Conservation (phyloP, 2,888 invertebrate species). For the Athripsodes cinereus region DNA sequence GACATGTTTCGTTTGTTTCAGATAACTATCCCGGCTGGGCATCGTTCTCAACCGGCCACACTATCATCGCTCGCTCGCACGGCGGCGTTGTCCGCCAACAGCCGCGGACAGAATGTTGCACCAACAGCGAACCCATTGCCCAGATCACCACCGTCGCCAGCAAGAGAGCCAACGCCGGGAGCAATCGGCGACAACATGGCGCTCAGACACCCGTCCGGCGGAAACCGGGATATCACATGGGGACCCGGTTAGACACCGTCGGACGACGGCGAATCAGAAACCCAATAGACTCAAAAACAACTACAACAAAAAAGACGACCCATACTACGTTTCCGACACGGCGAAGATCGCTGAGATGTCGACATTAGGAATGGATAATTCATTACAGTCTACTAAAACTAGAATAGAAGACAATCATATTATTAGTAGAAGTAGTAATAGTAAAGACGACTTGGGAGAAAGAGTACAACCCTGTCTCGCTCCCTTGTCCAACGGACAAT, state of each 20-base stretch:
- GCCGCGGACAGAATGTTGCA: slow-evolving; percentile 3
- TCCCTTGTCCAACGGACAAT: no score
- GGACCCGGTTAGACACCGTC: slow-evolving; percentile 9
- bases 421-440: neutral
- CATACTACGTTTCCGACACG: neutral
- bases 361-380: neutral
- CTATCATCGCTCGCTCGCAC: slow-evolving; percentile 3
- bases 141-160: neutral
- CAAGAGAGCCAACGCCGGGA: neutral
- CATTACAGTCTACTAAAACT: neutral
- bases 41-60: slow-evolving; percentile 12
- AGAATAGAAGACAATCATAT: neutral
- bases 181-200: slow-evolving; percentile 1
- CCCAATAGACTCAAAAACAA: neutral
- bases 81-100: slow-evolving; percentile 5
- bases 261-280: neutral
- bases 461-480: no score
- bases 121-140: neutral
- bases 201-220: slow-evolving; percentile 6
- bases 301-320: no score
- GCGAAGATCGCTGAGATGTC: neutral
- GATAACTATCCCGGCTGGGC: slow-evolving; percentile 17
- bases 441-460: no score
- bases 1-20: slow-evolving; percentile 8
- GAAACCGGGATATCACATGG: slow-evolving; percentile 5